phyloP scores from a whole-genome alignment of 2,797 vertebrate species.

The Chanos chanos region DNA sequence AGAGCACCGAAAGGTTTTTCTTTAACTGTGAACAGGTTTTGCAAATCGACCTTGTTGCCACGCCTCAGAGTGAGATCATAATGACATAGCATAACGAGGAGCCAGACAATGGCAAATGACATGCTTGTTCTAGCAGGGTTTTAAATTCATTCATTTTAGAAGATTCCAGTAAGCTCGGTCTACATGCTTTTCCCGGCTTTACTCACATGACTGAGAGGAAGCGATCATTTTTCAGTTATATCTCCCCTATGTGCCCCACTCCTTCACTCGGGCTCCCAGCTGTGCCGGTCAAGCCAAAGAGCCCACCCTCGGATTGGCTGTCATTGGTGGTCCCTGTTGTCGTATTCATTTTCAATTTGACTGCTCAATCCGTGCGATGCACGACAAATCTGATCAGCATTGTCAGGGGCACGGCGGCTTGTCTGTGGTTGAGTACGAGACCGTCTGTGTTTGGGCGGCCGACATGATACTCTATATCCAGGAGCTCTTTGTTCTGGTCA shows the following conservation, averaged over 20 bases:
- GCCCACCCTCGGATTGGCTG: conserved; percentile 26
- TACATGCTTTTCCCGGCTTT: conserved; percentile 15
- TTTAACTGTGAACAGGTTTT: conserved; percentile 26
- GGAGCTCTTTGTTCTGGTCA: conserved; percentile 17
- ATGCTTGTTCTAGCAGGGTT: conserved; percentile 13
- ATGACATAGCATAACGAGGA: conserved; percentile 25
- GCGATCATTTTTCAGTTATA: conserved; percentile 33
- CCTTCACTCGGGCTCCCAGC: not conserved
- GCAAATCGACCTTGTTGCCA: conserved; percentile 31
- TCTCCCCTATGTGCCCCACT: conserved; percentile 30
- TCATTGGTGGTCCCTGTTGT: conserved; percentile 38
- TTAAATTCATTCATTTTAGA: conserved; percentile 38
- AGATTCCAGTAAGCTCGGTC: conserved; percentile 37
- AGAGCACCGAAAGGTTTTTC: conserved; percentile 6
- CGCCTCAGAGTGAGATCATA: conserved; percentile 27
- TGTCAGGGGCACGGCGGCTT: conserved; percentile 40
- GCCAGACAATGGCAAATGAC: conserved; percentile 15
- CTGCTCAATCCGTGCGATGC: conserved; percentile 27
- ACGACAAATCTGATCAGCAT: conserved; percentile 52
- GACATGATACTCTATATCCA: conserved; percentile 15
- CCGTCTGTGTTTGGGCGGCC: conserved; percentile 13
- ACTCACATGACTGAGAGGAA: conserved; percentile 23
- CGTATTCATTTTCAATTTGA: conserved; percentile 64
- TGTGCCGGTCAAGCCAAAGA: not conserved
- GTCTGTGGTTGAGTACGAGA: conserved; percentile 2